phyloP scores from a whole-genome alignment of 2,888 invertebrate species.

The Noctua comes region DNA sequence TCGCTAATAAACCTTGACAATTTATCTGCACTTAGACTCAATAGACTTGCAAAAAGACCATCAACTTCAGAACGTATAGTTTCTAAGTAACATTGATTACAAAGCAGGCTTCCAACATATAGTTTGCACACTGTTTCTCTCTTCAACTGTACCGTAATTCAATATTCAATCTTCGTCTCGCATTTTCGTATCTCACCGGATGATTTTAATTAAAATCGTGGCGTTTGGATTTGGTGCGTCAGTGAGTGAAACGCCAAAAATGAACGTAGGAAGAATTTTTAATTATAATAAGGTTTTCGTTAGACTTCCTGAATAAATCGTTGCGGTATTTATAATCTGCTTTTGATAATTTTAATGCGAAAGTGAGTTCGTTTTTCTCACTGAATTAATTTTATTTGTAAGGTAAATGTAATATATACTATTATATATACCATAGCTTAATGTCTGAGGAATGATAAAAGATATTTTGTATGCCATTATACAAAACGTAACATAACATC shows the following conservation, averaged over 20 bases:
- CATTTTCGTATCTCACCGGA: slow-evolving; percentile 53
- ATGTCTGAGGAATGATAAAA: neutral
- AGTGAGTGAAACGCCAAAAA: slow-evolving; percentile 49
- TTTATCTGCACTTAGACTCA: neutral
- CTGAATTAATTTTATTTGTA: neutral
- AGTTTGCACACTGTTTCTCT: slow-evolving; percentile 28
- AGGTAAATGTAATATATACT: neutral
- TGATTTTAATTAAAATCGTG: slow-evolving; percentile 65
- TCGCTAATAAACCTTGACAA: neutral
- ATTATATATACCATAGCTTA: too few species aligned
- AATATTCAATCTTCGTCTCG: slow-evolving; percentile 47
- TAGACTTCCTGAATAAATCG: slow-evolving; percentile 19
- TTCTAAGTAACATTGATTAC: slow-evolving; percentile 19
- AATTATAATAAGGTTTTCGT: slow-evolving; percentile 50
- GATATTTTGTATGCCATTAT: neutral
- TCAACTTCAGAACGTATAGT: neutral
- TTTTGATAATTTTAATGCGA: neutral
- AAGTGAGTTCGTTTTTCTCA: neutral
- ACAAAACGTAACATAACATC: too few species aligned
- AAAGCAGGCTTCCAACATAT: slow-evolving; percentile 29
- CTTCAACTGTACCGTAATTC: slow-evolving; percentile 51
- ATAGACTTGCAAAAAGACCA: neutral
- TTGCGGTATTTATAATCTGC: slow-evolving; percentile 21
- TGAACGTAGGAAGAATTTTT: slow-evolving; percentile 57
- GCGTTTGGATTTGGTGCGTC: slow-evolving; percentile 47